Evolutionary conservation across 2,888 invertebrate species (phyloP).

Genomic region (Julus scanicus): DNA sequence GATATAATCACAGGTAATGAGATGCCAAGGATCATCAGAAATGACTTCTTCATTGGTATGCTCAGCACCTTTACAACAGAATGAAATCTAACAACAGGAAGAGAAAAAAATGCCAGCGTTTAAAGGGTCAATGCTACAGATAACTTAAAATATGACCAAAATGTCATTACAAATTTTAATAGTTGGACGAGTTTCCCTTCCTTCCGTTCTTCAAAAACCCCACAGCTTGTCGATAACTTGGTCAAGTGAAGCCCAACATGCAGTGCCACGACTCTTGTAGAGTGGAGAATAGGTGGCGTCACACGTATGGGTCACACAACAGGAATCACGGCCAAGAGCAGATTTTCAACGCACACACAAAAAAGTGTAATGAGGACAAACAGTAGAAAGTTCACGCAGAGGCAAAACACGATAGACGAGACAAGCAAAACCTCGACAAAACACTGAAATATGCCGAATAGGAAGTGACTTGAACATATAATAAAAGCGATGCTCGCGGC

Average conservation of each 20-base stretch:
- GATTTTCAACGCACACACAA: not conserved
- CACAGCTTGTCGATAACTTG: not conserved
- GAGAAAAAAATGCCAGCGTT: not conserved
- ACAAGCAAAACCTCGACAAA: conserved; percentile 11
- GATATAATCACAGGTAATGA: not conserved
- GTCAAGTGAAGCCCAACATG: not conserved
- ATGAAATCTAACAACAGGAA: not conserved
- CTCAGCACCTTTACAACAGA: not conserved
- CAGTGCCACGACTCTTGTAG: not conserved
- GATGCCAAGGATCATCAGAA: not conserved
- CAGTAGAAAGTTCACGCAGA: conserved; percentile 28
- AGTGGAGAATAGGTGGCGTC: not conserved
- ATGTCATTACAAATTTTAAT: not conserved
- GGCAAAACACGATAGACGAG: not conserved
- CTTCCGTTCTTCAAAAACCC: not conserved
- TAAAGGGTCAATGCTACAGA: not conserved
- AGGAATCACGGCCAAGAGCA: conserved; percentile 28
- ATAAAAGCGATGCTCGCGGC: conserved; percentile 10
- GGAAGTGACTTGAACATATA: conserved; percentile 28
- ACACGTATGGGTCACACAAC: not conserved
- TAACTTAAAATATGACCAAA: not conserved
- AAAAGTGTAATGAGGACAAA: conserved; percentile 24
- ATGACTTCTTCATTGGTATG: not conserved
- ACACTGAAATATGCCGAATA: conserved; percentile 36
- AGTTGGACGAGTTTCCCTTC: not conserved